These are phyloP conservation scores for Thinocorus orbignyianus DNA, from an alignment of 2,113 vertebrate species.

Conservation along the genomic window DNA sequence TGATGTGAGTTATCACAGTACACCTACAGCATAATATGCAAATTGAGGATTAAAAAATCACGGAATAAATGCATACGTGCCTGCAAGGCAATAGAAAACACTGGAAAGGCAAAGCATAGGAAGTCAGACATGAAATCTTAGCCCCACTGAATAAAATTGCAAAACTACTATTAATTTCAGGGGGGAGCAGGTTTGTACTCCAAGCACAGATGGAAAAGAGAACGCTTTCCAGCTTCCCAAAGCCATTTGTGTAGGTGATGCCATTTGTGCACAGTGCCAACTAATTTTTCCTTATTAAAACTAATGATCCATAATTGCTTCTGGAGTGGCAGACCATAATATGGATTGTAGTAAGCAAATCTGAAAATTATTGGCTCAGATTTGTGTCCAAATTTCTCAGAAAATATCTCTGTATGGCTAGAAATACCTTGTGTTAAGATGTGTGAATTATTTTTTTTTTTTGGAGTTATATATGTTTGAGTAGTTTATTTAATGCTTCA, in stretches of 20 bases:
- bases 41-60: neutral
- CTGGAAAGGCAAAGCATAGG: neutral
- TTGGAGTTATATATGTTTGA: neutral
- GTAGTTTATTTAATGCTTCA: neutral
- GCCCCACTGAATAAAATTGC: neutral
- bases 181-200: neutral
- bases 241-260: neutral
- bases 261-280: neutral
- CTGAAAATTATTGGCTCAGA: neutral
- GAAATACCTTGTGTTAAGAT: neutral
- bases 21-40: neutral
- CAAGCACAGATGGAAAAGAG: neutral
- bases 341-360: neutral
- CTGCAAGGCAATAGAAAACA: neutral
- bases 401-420: neutral
- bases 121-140: neutral
- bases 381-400: neutral
- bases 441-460: neutral
- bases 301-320: neutral
- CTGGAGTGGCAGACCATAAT: neutral
- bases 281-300: slow-evolving; percentile 23
- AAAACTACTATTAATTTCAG: neutral
- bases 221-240: neutral
- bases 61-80: neutral
- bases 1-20: neutral